Conservation (phyloP, 2,888 invertebrate genomes). For the Anoncus sp. region DNA sequence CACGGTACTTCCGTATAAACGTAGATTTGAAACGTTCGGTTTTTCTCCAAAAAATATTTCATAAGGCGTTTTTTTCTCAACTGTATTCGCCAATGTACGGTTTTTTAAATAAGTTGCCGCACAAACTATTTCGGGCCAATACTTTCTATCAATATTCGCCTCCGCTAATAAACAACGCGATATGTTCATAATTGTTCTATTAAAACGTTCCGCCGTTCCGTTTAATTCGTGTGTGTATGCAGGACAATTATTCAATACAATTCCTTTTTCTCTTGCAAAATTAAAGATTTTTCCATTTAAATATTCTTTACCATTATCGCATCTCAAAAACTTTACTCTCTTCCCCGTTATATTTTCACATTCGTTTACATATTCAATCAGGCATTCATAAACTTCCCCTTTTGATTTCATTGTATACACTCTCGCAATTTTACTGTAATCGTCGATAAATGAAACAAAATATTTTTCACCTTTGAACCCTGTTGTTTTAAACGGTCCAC, state of each 20-base stretch:
- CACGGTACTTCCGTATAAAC: too few relatives aligned
- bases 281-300: neutral
- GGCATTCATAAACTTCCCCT: too few relatives aligned
- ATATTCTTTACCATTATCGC: constrained; percentile 32
- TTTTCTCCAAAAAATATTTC: too few relatives aligned
- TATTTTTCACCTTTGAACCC: constrained; percentile 59
- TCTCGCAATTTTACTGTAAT: too few relatives aligned
- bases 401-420: too few relatives aligned
- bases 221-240: constrained; percentile 20
- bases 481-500: constrained; percentile 15
- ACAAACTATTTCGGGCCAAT: constrained; percentile 47
- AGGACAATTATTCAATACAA: constrained; percentile 17
- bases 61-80: too few relatives aligned
- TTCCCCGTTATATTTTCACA: too few relatives aligned
- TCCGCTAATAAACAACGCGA: constrained; percentile 26
- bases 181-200: constrained; percentile 34
- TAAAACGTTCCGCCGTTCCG: constrained; percentile 22
- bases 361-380: too few relatives aligned
- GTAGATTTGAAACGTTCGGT: too few relatives aligned
- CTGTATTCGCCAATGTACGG: too few relatives aligned
- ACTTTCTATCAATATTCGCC: constrained; percentile 34
- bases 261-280: constrained; percentile 13
- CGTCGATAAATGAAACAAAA: constrained; percentile 20
- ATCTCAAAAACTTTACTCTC: constrained; percentile 18
- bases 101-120: constrained; percentile 54